phyloP scores from a whole-genome alignment of 2,888 invertebrate genomes.

The Lingula anatina region DNA sequence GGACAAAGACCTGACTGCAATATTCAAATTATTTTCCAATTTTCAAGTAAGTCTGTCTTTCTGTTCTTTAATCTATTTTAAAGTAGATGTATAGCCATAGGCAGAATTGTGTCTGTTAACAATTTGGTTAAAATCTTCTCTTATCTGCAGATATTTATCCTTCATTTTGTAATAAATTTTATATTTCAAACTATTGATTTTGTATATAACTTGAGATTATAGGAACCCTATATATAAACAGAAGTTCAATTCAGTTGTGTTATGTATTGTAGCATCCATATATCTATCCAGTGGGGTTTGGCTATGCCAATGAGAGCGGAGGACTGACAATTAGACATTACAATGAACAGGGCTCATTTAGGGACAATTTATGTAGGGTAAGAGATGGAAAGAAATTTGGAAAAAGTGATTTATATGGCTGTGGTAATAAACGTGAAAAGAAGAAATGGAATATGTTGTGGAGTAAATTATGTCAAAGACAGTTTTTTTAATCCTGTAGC shows the following conservation, averaged over 20 bases:
- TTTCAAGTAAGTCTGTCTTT: slow-evolving; percentile 33
- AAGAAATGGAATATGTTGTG: too few species aligned
- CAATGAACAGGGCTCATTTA: slow-evolving; percentile 42
- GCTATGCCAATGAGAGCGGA: slow-evolving; percentile 47
- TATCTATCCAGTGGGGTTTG: slow-evolving; percentile 39
- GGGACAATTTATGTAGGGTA: slow-evolving; percentile 48
- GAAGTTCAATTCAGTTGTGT: too few species aligned
- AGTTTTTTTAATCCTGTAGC: too few species aligned
- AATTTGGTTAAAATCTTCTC: too few species aligned
- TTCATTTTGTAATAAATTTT: too few species aligned
- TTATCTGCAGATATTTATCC: too few species aligned
- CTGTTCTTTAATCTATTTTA: not conserved
- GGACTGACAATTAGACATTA: slow-evolving; percentile 44
- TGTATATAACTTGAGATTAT: too few species aligned
- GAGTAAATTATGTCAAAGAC: too few species aligned
- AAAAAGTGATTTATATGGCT: not conserved
- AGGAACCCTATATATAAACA: too few species aligned
- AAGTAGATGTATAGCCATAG: too few species aligned
- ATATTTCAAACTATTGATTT: too few species aligned
- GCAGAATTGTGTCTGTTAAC: too few species aligned
- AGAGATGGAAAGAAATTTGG: not conserved
- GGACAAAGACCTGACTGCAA: slow-evolving; percentile 41
- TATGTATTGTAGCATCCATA: slow-evolving; percentile 49
- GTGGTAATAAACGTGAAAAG: not conserved
- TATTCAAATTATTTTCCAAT: slow-evolving; percentile 41